Conservation (phyloP, 1,140 invertebrate species). For the Zaprionus gabonicus region DNA sequence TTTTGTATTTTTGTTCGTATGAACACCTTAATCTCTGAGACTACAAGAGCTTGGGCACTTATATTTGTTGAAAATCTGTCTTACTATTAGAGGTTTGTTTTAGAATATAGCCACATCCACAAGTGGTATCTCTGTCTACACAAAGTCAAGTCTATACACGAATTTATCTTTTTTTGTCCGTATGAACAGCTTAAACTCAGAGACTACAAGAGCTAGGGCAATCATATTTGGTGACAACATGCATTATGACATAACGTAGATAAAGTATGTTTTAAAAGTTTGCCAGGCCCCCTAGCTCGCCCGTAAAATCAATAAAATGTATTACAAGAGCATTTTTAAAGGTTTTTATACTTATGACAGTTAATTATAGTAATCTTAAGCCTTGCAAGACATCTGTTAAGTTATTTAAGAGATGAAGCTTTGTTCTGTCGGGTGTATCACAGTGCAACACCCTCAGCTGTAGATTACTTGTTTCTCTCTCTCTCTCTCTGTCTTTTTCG, state of each 20-base stretch:
- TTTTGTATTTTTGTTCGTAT: background rate
- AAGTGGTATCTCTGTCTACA: no score
- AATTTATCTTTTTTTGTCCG: no score
- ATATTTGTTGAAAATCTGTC: background rate
- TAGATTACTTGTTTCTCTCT: background rate
- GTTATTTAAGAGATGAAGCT: background rate
- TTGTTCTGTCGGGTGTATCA: background rate
- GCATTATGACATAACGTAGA: fast-evolving
- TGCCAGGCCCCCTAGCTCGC: no score
- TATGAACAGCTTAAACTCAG: no score
- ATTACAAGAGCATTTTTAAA: background rate
- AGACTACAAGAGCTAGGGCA: no score
- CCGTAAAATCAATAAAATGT: background rate
- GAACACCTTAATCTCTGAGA: background rate
- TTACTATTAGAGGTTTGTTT: background rate
- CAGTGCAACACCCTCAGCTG: background rate
- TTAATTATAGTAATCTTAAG: no score
- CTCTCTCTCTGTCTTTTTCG: slow-evolving; percentile 2
- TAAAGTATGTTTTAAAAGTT: no score
- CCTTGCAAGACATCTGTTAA: fast-evolving
- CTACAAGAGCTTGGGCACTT: background rate
- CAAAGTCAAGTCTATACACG: no score
- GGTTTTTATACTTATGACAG: background rate
- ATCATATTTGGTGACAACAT: no score
- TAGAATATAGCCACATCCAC: no score